Evolutionary conservation across 2,888 invertebrate genomes (phyloP), one percentile per base, ranked within the genome.

Genomic region (Oscheius sp.): DNA sequence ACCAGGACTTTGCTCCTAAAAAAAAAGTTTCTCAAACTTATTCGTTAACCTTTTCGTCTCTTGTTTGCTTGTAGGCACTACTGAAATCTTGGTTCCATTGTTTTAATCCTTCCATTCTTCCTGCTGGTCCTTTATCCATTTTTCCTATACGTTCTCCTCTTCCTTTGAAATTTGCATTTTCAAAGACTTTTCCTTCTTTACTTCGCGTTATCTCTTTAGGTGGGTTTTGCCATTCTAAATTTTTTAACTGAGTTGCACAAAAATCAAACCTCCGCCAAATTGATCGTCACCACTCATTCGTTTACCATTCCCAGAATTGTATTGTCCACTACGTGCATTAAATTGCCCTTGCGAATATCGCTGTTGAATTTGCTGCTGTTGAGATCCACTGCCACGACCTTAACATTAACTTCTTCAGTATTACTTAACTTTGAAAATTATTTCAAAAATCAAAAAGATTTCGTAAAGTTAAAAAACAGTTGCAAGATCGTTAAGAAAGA

Each of bases 161-260:
- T 54, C 59, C 44, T 9, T 59, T 59, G 44, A 17, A 59, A 26
- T 20, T 41, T 8, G 59, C 28, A 30, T 59, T 59, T 41, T 59
- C 59, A 30, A 44, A 59, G 24, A 59, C 44, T 17, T 41, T 59
- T 14, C 33, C 33, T 8, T 59, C 59, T 26, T 59, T 59, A 2
- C 28, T 9, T 2, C 44, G 38, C 9, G 26, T 14, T 4, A 26
- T 5, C 6, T 59, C 59, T 17, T 59, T 59, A 8, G 59, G 59
- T 6, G 59, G 44, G 17, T 56, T 56, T 32, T 63, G 45, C 54
- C 62, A 62, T 30, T 62, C 62, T 61, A 22, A 24, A 59, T 2
- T 38, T 5, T 38, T 8, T 5, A 17, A 20, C 8, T 6, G 41
- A 38, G 5, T 4, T 22, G 17, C 20, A 30, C 8, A 41, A 38